A percentile compares a stretch with the other conserved stretches of the same genome.
These are phyloP conservation scores for Polylopha cassiicola DNA, from an alignment of 2,888 invertebrate species.

Conservation along the genomic window DNA sequence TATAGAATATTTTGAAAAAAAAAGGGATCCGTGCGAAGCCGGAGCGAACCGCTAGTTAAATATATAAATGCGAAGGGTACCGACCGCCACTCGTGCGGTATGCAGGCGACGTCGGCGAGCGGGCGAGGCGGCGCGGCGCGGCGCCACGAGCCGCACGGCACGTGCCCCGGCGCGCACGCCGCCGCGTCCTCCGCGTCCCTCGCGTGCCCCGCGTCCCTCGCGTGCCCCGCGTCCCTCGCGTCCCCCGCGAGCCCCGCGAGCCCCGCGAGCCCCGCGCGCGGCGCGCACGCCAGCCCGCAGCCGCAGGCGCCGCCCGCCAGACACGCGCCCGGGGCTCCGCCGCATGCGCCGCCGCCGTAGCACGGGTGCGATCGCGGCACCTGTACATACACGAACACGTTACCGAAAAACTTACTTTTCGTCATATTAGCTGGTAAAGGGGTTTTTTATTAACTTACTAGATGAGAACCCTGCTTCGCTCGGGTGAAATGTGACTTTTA, in stretches of 20 bases:
- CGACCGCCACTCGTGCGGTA: conserved; percentile 58
- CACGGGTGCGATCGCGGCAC: conserved; percentile 66
- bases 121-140: conserved; percentile 30
- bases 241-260: conserved; percentile 45
- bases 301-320: conserved; percentile 80
- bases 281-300: conserved; percentile 83
- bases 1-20: too few species aligned
- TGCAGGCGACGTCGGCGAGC: conserved; percentile 40
- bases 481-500: too few species aligned
- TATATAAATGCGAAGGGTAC: conserved; percentile 18
- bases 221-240: conserved; percentile 77
- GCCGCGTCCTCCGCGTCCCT: conserved; percentile 82
- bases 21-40: too few species aligned
- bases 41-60: not conserved
- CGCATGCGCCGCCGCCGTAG: conserved; percentile 42
- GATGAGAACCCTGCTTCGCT: too few species aligned
- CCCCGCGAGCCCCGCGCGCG: conserved; percentile 83
- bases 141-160: conserved; percentile 52
- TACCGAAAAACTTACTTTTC: too few species aligned
- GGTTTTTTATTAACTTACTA: too few species aligned
- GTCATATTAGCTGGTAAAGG: too few species aligned
- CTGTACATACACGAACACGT: conserved; percentile 46
- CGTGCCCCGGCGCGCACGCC: conserved; percentile 51
- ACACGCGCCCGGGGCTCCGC: conserved; percentile 37
- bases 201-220: conserved; percentile 85